A percentile compares a stretch with the other conserved stretches of the same genome.
Conservation (phyloP, 2,797 vertebrate species). For the Lates japonicus region DNA sequence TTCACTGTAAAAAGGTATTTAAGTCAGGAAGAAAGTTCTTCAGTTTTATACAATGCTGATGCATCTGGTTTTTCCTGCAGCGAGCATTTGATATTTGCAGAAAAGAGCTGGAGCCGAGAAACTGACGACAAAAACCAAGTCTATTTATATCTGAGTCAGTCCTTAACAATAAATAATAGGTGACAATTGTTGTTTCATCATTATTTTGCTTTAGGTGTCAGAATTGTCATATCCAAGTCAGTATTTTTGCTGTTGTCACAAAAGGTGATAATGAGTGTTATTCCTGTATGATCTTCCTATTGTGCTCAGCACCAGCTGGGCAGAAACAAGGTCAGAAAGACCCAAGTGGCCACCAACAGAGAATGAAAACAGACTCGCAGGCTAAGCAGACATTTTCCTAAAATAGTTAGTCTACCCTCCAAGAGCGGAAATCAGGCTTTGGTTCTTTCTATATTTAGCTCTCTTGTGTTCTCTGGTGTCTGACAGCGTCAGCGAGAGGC, state of each 20-base stretch:
- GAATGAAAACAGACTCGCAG: conserved; percentile 58
- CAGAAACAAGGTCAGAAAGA: conserved; percentile 67
- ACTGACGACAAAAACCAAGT: not conserved
- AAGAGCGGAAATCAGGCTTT: conserved; percentile 70
- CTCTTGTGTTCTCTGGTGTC: conserved; percentile 41
- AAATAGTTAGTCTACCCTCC: conserved; percentile 71
- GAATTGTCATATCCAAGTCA: conserved; percentile 23
- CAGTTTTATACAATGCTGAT: too few species aligned
- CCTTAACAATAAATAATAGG: conserved; percentile 54
- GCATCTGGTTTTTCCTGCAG: too few species aligned
- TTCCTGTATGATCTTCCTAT: conserved; percentile 47
- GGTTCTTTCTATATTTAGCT: conserved; percentile 73
- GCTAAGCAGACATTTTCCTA: conserved; percentile 39
- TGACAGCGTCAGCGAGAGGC: conserved; percentile 51
- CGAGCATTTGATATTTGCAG: too few species aligned
- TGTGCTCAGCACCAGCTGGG: conserved; percentile 60
- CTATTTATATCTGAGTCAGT: conserved; percentile 2
- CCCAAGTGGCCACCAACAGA: conserved; percentile 56
- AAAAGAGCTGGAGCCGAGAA: too few species aligned
- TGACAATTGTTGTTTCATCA: conserved; percentile 26
- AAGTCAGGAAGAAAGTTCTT: too few species aligned
- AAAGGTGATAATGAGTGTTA: conserved; percentile 36
- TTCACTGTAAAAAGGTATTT: too few species aligned
- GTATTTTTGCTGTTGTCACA: conserved; percentile 43
- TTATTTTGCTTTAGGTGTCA: conserved; percentile 31